Base-by-base conservation (phyloP, 2,113 vertebrate genomes). In the Hyla sarda region DNA sequence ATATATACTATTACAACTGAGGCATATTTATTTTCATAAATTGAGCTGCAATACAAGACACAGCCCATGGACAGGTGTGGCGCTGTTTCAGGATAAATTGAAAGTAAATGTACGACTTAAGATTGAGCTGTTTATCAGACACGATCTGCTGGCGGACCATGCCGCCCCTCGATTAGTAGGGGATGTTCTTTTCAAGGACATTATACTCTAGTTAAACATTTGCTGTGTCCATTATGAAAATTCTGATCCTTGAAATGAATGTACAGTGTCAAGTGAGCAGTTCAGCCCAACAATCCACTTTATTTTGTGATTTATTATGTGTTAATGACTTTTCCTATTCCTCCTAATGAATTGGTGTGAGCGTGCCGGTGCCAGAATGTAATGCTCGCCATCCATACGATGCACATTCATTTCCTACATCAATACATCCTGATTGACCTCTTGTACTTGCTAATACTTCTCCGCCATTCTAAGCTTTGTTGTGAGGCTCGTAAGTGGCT, bases 381-480 rank as follows among this genome's bases (percentile, higher is more conserved):
- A 41, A n/a, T 80, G 23, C 25, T 3, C 65, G n/a, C n/a, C 16
- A 14, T 16, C 25, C 45, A 17, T 25, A 17, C 14, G 32, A 45
- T 45, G 41, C 45, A 13, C 45, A 52, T 67, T 71, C 28, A 82
- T 67, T 71, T 82, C 62, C 62, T 71, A 32, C 28, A 71, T 82
- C 12, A 34, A 71, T 82, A 69, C n/a, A 28, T 82, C 79, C 19
- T 19, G 23, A 82, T 28, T 67, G 41, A 48, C 45, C 60, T 56
- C 52, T 67, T 69, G 58, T 67, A 28, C 52, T 79, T 58, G 77
- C 45, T 80, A 60, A 67, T 82, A 30, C 45, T 69, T 47, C 79
- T 52, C 50, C 41, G 16, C 45, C 2, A 67, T 47, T 67, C n/a
- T 32, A 65, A 21, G 62, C 80, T 69, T 69, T 82, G 62, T 71